Evolutionary conservation across 2,113 vertebrate species (phyloP).

Genomic region (Leptobrachium ailaonicum): DNA sequence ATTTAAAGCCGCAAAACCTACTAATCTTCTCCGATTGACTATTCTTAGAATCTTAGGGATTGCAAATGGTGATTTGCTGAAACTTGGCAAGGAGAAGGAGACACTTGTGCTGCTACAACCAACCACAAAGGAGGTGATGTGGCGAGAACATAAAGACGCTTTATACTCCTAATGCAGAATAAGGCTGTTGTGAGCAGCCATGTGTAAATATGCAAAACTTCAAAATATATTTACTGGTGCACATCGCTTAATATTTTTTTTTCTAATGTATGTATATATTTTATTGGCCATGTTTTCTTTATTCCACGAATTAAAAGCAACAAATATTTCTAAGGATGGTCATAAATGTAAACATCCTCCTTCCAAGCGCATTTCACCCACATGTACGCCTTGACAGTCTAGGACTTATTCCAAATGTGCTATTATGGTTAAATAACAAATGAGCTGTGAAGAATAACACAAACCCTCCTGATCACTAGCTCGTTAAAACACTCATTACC

Average conservation of each 20-base stretch:
- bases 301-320: background rate
- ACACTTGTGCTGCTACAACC: conserved; percentile 39
- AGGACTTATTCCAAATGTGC: no score
- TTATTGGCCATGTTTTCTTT: conserved; percentile 8
- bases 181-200: conserved; percentile 12
- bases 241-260: background rate
- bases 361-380: no score
- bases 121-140: conserved; percentile 50
- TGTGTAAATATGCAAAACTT: conserved; percentile 28
- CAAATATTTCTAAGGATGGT: no score
- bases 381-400: no score
- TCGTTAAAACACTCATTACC: no score
- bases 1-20: conserved; percentile 46
- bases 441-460: no score
- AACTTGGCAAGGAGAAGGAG: conserved; percentile 37
- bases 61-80: conserved; percentile 43
- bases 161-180: conserved; percentile 28
- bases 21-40: conserved; percentile 43
- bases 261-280: conserved; percentile 2
- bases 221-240: conserved; percentile 34
- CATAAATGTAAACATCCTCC: no score
- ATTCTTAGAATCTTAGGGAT: conserved; percentile 50
- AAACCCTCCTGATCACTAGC: no score
- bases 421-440: no score
- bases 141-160: conserved; percentile 38